Evolutionary conservation across 2,888 invertebrate species (phyloP).

Genomic region (Mycalesis mineus): DNA sequence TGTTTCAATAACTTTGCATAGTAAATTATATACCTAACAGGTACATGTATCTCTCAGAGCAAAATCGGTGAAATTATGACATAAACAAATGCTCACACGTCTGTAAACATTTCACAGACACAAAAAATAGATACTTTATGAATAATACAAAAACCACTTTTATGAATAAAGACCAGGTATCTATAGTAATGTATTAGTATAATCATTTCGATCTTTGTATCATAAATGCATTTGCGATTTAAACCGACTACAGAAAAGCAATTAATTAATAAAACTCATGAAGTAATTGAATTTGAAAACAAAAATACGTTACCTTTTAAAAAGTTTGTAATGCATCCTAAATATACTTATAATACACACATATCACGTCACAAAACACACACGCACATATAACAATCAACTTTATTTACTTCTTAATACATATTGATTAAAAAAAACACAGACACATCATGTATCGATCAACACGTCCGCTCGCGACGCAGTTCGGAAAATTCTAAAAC

Average conservation of each 20-base stretch:
- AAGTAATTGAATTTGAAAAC: not conserved
- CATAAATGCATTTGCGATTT: slow-evolving; percentile 9
- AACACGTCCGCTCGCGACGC: slow-evolving; percentile 40
- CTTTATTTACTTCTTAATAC: slow-evolving; percentile 10
- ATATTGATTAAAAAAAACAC: slow-evolving; percentile 14
- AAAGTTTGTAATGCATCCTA: slow-evolving; percentile 73
- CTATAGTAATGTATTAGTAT: too few relatives aligned
- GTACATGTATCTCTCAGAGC: too few relatives aligned
- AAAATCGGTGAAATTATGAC: too few relatives aligned
- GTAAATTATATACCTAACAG: too few relatives aligned
- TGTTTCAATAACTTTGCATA: too few relatives aligned
- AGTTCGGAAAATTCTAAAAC: slow-evolving; percentile 54
- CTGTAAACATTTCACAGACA: too few relatives aligned
- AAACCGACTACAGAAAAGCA: not conserved
- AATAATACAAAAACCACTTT: too few relatives aligned
- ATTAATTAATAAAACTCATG: not conserved
- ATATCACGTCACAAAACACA: slow-evolving; percentile 40
- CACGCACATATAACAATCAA: slow-evolving; percentile 14
- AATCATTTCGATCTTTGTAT: too few relatives aligned
- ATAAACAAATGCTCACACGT: too few relatives aligned
- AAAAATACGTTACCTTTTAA: slow-evolving; percentile 57
- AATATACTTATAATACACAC: slow-evolving; percentile 35
- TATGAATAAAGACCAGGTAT: too few relatives aligned
- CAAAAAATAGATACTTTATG: too few relatives aligned
- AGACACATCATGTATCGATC: slow-evolving; percentile 20